phyloP scores from a whole-genome alignment of 2,113 vertebrate genomes.

The Otus sunia region DNA sequence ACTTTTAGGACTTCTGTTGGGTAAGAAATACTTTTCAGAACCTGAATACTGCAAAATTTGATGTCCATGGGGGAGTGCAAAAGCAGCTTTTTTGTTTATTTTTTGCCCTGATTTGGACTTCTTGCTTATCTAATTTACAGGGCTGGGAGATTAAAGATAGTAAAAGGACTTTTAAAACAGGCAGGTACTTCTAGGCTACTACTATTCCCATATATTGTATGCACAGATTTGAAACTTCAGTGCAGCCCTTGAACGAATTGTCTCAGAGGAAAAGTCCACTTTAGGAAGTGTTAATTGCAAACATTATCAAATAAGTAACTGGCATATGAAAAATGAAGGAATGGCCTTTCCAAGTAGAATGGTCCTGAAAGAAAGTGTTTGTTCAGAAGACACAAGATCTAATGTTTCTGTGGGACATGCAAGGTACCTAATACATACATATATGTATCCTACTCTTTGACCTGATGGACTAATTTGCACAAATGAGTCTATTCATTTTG shows the following conservation, averaged over 20 bases:
- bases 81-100: background rate
- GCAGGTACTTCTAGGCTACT: background rate
- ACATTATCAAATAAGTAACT: background rate
- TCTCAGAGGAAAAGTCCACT: background rate
- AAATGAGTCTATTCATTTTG: background rate
- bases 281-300: background rate
- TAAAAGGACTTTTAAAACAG: background rate
- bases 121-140: background rate
- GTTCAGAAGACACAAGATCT: background rate
- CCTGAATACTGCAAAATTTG: background rate
- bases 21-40: background rate
- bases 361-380: background rate
- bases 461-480: background rate
- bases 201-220: background rate
- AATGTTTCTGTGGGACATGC: background rate
- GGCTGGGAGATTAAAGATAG: background rate
- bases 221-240: background rate
- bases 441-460: background rate
- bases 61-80: background rate
- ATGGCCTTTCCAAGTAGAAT: background rate
- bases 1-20: background rate
- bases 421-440: background rate
- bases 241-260: background rate
- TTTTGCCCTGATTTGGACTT: background rate
- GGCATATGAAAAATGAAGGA: background rate